These are phyloP conservation scores for Chroicocephalus ridibundus DNA, from an alignment of 2,113 vertebrate species.

Conservation along the genomic window DNA sequence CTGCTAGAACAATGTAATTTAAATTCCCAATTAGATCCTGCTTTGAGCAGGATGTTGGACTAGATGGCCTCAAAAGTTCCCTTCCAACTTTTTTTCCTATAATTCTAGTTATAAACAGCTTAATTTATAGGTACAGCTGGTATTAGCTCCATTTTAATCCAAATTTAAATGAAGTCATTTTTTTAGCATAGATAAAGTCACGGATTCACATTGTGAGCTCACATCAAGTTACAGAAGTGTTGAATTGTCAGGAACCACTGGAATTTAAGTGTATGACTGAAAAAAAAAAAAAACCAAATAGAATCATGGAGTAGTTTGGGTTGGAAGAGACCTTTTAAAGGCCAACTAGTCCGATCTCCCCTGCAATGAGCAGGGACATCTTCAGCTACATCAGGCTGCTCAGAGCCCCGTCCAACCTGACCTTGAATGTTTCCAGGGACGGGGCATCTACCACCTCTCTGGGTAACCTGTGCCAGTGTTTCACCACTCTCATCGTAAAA, in stretches of 20 bases:
- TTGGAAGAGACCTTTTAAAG: neutral
- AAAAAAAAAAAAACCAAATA: neutral
- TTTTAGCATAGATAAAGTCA: neutral
- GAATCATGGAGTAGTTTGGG: neutral
- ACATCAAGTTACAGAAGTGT: fast-evolving
- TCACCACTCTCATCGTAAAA: neutral
- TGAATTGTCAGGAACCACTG: neutral
- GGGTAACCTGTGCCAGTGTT: neutral
- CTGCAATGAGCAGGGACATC: neutral
- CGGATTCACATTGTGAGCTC: neutral
- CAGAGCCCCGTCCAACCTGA: neutral
- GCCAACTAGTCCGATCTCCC: neutral
- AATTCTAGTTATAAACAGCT: neutral
- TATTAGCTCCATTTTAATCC: neutral
- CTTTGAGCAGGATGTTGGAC: neutral
- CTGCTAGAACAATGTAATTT: neutral
- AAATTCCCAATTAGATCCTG: neutral
- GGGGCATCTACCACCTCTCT: neutral
- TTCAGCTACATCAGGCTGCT: neutral
- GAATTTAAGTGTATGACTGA: neutral
- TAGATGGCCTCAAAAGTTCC: neutral
- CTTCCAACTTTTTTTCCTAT: neutral
- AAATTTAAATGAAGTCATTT: neutral
- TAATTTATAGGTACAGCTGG: neutral
- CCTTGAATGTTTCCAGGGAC: neutral